Base-by-base conservation (phyloP, 2,113 vertebrate genomes). In the Thryonomys swinderianus region DNA sequence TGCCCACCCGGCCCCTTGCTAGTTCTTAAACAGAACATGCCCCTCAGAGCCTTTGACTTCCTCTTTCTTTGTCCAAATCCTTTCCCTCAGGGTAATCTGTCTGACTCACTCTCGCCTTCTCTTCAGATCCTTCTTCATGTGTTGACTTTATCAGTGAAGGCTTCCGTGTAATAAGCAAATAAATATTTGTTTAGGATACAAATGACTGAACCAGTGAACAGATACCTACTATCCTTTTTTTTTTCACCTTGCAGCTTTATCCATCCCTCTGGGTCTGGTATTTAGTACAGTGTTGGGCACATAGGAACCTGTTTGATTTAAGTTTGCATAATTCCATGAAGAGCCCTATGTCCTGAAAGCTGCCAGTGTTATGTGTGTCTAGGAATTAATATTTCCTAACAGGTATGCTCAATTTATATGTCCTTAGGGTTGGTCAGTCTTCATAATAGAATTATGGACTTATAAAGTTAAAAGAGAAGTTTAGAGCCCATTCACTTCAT, bases 301-400 rank as follows among this genome's bases (percentile, higher is more conserved):
- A 80, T 30, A 59, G 84, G 57, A 20, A 71, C 16, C 25, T 2
- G 27, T 18, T 59, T 59, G 66, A 18, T 45, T 94, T 53, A 30
- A 45, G 57, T 90, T 78, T 57, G 37, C 40, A 81, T 32, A 85
- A 69, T 76, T 90, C 51, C n/a, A 18, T 55, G n/a, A 25, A 73
- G 66, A 88, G 32, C 37, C 37, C 21, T n/a, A 8, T 9, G 20
- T 76, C 74, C 88, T 48, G 10, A 96, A 84, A 84, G 59, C 51
- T 69, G 30, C 55, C 30, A 32, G 78, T 18, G 59, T 48, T 94
- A 27, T 27, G 30, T 62, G 71, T 30, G 16, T 5, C 32, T 57
- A 34, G 55, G 23, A 91, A 78, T 97, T 78, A 85, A 88, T 85
- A 85, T 74, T 80, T 93, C 34, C 23, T 34, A 81, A 89, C 51